Evolutionary conservation across 2,113 vertebrate genomes (phyloP), one percentile per base, ranked within the genome.

Genomic region (Myiozetetes cayanensis): DNA sequence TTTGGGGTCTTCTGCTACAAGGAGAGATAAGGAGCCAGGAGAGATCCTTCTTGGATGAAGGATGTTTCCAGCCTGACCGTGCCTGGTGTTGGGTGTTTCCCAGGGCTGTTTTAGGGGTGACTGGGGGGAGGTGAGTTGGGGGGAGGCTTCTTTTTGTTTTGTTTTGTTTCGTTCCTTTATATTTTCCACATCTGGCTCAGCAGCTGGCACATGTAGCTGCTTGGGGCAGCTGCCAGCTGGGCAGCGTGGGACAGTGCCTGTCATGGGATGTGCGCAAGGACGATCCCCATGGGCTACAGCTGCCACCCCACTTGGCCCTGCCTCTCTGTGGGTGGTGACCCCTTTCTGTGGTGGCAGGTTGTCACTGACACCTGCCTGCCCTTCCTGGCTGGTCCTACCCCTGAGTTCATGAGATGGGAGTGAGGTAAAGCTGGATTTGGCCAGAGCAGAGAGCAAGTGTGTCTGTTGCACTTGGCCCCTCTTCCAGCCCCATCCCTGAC

Each of bases 1-100:
- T 98, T 98, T 20, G 98, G 98, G 0, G 99, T 99, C 53, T 99
- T 98, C 96, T 99, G 99, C 95, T 99, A 99, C 95, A 97, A 76
- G 28, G 94, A 91, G 44, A 96, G 61, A 93, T 98, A 98, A 97
- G 43, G 59, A 81, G 35, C 27, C 0, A 2, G 33, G 27, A 67
- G 16, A 25, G 52, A 68, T 78, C 28, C 89, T 87, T 63, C 67
- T 88, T 78, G 63, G 49, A 87, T 1, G 1, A 68, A 72, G 91
- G 75, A 90, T 89, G 43, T 66, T 85, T 66, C 74, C 68, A 89
- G 37, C 76, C 84, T 77, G 72, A 59, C 3, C 6, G 66, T 37
- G 18, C 43, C 75, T 9, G 14, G 25, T 6, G 17, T 37, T 47
- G 12, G 90, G 94, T 94, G 63, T 96, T 94, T 74, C 83, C 91